These are phyloP conservation scores for Stichopus chloronotus DNA, from an alignment of 35 echinoderm and acorn worm genomes.

Conservation along the genomic window DNA sequence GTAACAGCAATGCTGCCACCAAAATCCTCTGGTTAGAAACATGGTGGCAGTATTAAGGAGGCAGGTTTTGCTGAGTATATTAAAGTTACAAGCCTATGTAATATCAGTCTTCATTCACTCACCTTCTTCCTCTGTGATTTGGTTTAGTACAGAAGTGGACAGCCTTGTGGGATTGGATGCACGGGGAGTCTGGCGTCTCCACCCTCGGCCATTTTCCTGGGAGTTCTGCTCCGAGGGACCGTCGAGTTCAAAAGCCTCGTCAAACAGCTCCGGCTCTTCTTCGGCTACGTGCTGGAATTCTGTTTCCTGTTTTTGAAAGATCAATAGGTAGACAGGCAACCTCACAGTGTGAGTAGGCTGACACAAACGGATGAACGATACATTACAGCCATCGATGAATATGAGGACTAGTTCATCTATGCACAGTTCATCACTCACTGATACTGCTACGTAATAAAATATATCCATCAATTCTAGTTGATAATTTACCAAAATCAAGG, in stretches of 20 bases:
- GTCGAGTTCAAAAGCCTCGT: conserved; percentile 29
- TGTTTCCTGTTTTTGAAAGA: conserved; percentile 55
- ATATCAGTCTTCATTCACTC: background rate
- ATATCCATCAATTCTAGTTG: too few relatives aligned
- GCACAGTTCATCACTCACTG: too few relatives aligned
- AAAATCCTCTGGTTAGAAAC: too few relatives aligned
- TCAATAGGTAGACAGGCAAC: background rate
- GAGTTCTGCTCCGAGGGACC: conserved; percentile 10
- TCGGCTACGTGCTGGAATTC: conserved; percentile 87
- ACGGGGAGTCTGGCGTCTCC: conserved; percentile 33
- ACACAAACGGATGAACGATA: background rate
- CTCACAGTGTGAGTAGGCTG: background rate
- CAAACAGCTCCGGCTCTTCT: conserved; percentile 58
- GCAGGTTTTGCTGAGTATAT: too few relatives aligned
- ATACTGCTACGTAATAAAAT: too few relatives aligned
- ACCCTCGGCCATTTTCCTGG: conserved; percentile 48
- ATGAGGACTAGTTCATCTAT: too few relatives aligned
- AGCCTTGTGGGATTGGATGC: conserved; percentile 47
- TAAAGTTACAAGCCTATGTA: background rate
- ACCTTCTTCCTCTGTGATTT: conserved; percentile 98
- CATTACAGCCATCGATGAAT: too few relatives aligned
- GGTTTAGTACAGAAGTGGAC: conserved; percentile 83
- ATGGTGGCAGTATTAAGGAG: too few relatives aligned
- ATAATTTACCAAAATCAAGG: too few relatives aligned
- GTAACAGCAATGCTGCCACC: too few relatives aligned